Conservation (phyloP, 2,888 invertebrate species). For the Drosophila fulvimacula region DNA sequence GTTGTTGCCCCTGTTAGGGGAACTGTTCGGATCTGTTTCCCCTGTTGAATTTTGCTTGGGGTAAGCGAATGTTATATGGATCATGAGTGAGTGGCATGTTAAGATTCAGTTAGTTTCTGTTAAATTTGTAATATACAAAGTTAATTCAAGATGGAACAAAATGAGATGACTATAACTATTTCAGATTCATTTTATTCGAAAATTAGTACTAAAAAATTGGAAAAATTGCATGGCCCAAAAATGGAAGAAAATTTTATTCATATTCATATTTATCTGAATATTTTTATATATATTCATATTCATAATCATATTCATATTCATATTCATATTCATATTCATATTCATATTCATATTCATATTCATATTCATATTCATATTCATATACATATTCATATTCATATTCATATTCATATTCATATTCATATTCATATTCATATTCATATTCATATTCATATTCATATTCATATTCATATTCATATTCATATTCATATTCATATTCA, state of each 20-base stretch:
- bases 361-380: no score
- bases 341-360: not conserved
- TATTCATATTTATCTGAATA: not conserved
- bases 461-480: no score
- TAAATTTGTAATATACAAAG: not conserved
- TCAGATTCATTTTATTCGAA: no score
- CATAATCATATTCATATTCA: not conserved
- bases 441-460: no score
- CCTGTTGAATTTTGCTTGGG: not conserved
- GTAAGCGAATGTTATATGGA: constrained; percentile 15
- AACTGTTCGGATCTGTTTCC: not conserved
- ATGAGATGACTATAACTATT: no score
- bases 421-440: no score
- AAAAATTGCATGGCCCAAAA: no score
- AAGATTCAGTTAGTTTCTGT: not conserved
- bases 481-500: not conserved
- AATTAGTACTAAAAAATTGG: no score
- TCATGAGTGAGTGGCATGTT: not conserved
- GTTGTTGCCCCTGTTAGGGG: constrained; percentile 13
- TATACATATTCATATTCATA: no score
- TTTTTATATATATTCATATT: not conserved
- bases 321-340: not conserved
- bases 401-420: no score
- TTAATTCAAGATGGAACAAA: not conserved
- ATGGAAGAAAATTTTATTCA: not conserved